Base-by-base conservation (phyloP, 2,797 vertebrate genomes). In the Meda fulgida region DNA sequence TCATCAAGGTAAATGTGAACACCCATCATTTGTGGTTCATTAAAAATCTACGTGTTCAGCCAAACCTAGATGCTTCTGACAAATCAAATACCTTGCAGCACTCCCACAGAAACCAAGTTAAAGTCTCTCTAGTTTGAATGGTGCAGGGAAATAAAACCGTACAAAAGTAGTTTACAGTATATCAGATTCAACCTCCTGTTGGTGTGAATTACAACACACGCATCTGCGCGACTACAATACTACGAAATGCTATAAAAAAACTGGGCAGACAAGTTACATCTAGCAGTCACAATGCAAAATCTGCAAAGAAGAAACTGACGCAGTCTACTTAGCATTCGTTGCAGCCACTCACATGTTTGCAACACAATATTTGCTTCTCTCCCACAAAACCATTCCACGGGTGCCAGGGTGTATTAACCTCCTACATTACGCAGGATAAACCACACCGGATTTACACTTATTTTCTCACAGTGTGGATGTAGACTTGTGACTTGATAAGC, bases 361-460 rank as follows among this genome's bases (percentile, higher is more conserved):
- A 89, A 88, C 80, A 87, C 79, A 84, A 85, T 87, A 87, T 87
- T 83, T 87, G 86, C 80, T 63, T 87, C 87, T 88, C 87, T 85
- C 81, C 84, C 77, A 84, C 82, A 88, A 71, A 84, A 78, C 83
- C 70, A 85, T 88, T 87, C 86, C 87, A 87, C 78, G 84, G 80
- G 26, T 86, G 83, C 83, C 88, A 84, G 63, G 72, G 67, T 79
- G 86, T 87, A 87, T 88, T 89, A 89, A 87, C 88, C 88, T 90
- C 88, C 84, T 84, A 85, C 89, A 90, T 85, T 85, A 87, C 81
- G n/a, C 76, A 55, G 87, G 80, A 88, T 89, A 84, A 89, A 87
- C 73, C 88, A 75, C 72, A 77, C 60, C 40, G 82, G 84, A 85
- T 89, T 86, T 86, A 87, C 88, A 80, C 84, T 88, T 81, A 83